Conservation (phyloP, 2,888 invertebrate genomes). For the Strigamia transsilvanica region DNA sequence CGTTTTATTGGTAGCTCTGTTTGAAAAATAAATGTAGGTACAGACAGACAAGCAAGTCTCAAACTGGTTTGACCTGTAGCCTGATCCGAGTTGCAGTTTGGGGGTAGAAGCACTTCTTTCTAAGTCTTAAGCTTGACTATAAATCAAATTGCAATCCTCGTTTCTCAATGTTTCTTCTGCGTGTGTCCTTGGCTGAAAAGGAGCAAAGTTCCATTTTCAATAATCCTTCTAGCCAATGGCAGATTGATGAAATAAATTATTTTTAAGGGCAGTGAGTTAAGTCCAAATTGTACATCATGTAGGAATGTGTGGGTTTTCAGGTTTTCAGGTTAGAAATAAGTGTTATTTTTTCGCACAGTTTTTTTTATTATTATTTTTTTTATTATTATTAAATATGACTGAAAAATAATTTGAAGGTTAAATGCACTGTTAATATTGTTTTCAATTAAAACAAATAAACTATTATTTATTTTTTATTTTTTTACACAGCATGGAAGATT, state of each 20-base stretch:
- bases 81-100: conserved; percentile 44
- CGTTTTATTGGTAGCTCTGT: conserved; percentile 46
- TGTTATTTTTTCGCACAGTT: too few species aligned
- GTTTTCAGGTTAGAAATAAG: background rate
- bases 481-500: too few species aligned
- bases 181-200: conserved; percentile 25
- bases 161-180: conserved; percentile 37
- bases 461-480: too few species aligned
- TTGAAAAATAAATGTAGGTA: conserved; percentile 42
- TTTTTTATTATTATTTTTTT: too few species aligned
- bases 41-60: conserved; percentile 43
- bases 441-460: too few species aligned
- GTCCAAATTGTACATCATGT: conserved; percentile 36
- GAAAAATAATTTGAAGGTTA: too few species aligned
- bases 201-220: conserved; percentile 44
- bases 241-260: conserved; percentile 41
- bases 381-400: too few species aligned
- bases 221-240: conserved; percentile 23
- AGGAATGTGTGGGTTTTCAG: background rate
- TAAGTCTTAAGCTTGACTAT: conserved; percentile 49
- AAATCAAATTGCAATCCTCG: conserved; percentile 45
- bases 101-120: conserved; percentile 48
- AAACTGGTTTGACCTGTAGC: conserved; percentile 48
- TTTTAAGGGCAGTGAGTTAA: conserved; percentile 35
- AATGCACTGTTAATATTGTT: too few species aligned